Evolutionary conservation across 2,888 invertebrate genomes (phyloP).

Genomic region (Hydrotaea cyrtoneurina): DNA sequence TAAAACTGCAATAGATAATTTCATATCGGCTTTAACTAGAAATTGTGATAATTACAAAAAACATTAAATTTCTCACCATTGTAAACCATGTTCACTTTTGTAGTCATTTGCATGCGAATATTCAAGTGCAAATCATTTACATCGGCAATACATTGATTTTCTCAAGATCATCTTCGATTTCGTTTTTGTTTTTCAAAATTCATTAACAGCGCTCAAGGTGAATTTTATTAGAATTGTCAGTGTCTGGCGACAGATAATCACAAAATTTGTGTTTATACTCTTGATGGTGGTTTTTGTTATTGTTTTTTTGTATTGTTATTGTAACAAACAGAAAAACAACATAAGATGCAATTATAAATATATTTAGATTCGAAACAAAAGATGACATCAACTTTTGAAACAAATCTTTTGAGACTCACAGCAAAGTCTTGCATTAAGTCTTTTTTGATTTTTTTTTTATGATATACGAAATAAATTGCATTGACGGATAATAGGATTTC

Average conservation of each 20-base stretch:
- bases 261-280: not conserved
- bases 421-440: not conserved
- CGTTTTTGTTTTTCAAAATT: slow-evolving; percentile 6
- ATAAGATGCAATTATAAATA: not conserved
- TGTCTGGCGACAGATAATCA: not conserved
- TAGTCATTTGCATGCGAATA: not conserved
- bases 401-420: no score
- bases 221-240: slow-evolving; percentile 18
- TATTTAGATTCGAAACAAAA: not conserved
- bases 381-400: not conserved
- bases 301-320: not conserved
- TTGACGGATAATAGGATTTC: not conserved
- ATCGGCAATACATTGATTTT: slow-evolving; percentile 3
- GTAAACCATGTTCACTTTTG: no score
- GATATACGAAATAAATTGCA: not conserved
- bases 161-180: slow-evolving; percentile 1
- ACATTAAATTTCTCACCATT: not conserved
- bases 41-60: no score
- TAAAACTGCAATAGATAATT: no score
- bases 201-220: not conserved
- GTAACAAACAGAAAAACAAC: not conserved
- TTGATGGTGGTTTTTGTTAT: not conserved
- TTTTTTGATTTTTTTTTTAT: no score
- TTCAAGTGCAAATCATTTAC: not conserved
- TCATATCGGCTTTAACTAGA: no score